Percentiles rank a stretch among this genome's conserved stretches.
Conservation (phyloP, 92 coral and sea anemone genomes). For the Epizoanthus illoricatus region DNA sequence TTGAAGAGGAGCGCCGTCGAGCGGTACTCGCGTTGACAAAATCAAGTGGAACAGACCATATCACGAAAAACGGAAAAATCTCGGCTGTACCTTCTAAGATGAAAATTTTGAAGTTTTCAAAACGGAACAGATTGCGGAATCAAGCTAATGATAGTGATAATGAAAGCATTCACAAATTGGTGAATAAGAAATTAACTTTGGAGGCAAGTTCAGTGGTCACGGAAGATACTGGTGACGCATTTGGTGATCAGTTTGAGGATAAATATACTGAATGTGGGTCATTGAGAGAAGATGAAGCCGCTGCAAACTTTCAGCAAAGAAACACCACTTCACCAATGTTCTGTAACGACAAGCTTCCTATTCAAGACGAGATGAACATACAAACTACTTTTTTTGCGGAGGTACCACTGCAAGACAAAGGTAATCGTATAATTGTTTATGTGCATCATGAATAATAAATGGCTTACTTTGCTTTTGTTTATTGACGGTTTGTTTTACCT, state of each 20-base stretch:
- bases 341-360: not conserved
- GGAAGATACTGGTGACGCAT: not conserved
- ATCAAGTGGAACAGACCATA: not conserved
- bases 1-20: not conserved
- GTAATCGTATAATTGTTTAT: too few species aligned
- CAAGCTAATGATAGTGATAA: not conserved
- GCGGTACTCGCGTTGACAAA: not conserved
- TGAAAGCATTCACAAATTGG: not conserved
- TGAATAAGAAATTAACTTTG: not conserved
- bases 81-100: not conserved
- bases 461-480: too few species aligned
- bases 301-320: not conserved
- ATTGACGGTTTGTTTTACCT: too few species aligned
- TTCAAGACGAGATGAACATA: not conserved
- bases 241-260: not conserved
- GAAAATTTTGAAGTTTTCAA: not conserved
- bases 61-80: conserved; percentile 11
- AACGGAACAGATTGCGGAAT: not conserved
- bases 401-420: too few species aligned
- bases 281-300: not conserved
- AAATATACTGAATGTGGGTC: not conserved
- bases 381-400: too few species aligned
- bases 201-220: not conserved
- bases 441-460: too few species aligned
- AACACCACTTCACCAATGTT: not conserved